Evolutionary conservation across 1,140 invertebrate genomes (phyloP).

Genomic region (Bombus vancouverensis): DNA sequence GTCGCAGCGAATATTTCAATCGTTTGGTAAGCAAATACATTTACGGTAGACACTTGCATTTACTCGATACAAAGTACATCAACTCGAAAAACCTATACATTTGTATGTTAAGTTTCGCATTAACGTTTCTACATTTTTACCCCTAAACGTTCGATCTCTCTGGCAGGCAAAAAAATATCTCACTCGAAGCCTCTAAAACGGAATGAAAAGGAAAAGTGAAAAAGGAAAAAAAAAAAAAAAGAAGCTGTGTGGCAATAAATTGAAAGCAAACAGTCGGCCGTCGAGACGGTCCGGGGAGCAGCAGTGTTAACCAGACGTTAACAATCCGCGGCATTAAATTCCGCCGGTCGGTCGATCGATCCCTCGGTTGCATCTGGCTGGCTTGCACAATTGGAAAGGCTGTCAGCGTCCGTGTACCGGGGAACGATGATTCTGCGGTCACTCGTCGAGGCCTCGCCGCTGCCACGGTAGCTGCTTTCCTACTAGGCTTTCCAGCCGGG

Average conservation of each 20-base stretch:
- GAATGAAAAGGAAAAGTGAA: neutral
- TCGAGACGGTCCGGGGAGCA: neutral
- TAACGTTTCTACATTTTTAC: too few relatives aligned
- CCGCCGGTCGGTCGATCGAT: constrained; percentile 37
- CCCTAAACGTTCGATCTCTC: neutral
- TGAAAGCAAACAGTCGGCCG: neutral
- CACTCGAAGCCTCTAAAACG: neutral
- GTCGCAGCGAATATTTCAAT: too few relatives aligned
- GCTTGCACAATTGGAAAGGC: constrained; percentile 65
- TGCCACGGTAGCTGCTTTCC: constrained; percentile 58
- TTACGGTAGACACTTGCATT: too few relatives aligned
- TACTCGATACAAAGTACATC: too few relatives aligned
- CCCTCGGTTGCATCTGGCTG: constrained; percentile 48
- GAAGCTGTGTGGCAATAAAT: neutral
- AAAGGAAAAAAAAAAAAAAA: neutral
- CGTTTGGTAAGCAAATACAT: too few relatives aligned
- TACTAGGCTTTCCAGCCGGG: constrained; percentile 53
- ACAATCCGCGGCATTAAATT: constrained; percentile 51
- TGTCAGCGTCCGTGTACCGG: constrained; percentile 51
- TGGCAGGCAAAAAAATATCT: too few relatives aligned
- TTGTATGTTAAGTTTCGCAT: too few relatives aligned
- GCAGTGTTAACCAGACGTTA: constrained; percentile 46
- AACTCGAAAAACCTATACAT: too few relatives aligned
- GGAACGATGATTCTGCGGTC: constrained; percentile 64
- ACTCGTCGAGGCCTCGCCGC: constrained; percentile 42